Evolutionary conservation across 2,113 vertebrate genomes (phyloP).

Genomic region (Polyodon spathula): DNA sequence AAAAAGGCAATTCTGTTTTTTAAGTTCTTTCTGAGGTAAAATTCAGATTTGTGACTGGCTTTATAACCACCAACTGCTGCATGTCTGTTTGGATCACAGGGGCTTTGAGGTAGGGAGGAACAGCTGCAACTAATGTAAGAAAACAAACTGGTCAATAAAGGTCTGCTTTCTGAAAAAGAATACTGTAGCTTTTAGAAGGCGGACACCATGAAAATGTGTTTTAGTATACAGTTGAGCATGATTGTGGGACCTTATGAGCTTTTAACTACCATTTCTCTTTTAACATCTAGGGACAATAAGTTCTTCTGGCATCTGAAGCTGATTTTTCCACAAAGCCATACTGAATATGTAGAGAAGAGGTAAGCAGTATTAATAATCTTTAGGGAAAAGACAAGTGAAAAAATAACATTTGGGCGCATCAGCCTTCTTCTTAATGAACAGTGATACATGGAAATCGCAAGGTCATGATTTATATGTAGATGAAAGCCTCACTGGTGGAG

Average conservation of each 20-base stretch:
- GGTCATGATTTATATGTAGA: conserved; percentile 10
- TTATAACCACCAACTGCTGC: too few relatives aligned
- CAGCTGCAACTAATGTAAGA: too few relatives aligned
- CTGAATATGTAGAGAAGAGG: conserved; percentile 76
- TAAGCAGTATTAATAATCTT: conserved; percentile 33
- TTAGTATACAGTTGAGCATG: not conserved
- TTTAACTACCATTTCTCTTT: conserved; percentile 22
- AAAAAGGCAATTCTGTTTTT: not conserved
- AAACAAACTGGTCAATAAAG: too few relatives aligned
- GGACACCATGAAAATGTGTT: too few relatives aligned
- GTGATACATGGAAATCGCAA: not conserved
- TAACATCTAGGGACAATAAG: conserved; percentile 60
- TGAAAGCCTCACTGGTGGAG: conserved; percentile 2
- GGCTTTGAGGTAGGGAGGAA: too few relatives aligned
- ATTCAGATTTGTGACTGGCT: too few relatives aligned
- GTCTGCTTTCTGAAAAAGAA: too few relatives aligned
- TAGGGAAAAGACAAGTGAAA: not conserved
- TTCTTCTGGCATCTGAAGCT: conserved; percentile 92
- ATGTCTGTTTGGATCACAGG: too few relatives aligned
- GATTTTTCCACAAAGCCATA: conserved; percentile 73
- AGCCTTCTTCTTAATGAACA: not conserved
- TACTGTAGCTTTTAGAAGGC: too few relatives aligned
- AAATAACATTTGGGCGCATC: not conserved
- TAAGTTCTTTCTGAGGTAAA: too few relatives aligned
- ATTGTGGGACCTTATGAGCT: conserved; percentile 10